These are phyloP conservation scores for Cebidichthys violaceus DNA, from an alignment of 2,113 vertebrate genomes.

Conservation along the genomic window DNA sequence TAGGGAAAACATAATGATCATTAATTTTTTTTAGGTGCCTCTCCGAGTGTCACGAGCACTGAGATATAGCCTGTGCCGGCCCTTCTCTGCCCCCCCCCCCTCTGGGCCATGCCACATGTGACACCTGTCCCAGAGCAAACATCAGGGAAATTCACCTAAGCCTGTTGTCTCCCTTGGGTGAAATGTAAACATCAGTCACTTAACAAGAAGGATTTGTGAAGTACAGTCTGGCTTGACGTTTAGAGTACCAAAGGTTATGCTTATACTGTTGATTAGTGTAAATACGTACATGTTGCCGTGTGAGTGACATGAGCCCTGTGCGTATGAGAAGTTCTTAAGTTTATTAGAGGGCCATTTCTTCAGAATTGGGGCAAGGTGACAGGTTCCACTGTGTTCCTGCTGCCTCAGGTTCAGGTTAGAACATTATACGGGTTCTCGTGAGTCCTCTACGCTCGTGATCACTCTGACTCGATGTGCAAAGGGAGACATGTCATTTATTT, in stretches of 20 bases:
- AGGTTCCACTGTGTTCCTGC: neutral
- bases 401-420: neutral
- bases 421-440: neutral
- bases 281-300: neutral
- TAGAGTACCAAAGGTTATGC: neutral
- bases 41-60: neutral
- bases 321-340: neutral
- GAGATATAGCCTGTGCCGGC: neutral
- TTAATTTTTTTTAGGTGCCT: neutral
- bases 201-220: neutral
- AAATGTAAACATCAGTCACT: constrained; percentile 61
- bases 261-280: neutral
- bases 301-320: neutral
- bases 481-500: constrained; percentile 22
- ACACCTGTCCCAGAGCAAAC: constrained; percentile 73
- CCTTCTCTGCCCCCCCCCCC: neutral
- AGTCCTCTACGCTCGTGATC: constrained; percentile 1
- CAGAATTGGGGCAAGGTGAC: no score
- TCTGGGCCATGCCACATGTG: constrained; percentile 8
- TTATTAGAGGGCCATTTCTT: neutral
- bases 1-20: no score
- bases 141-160: constrained; percentile 47
- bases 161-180: constrained; percentile 10
- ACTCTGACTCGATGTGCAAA: neutral
- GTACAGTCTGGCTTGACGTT: neutral